Conservation (phyloP, 2,888 invertebrate species). For the Hemaris fuciformis region DNA sequence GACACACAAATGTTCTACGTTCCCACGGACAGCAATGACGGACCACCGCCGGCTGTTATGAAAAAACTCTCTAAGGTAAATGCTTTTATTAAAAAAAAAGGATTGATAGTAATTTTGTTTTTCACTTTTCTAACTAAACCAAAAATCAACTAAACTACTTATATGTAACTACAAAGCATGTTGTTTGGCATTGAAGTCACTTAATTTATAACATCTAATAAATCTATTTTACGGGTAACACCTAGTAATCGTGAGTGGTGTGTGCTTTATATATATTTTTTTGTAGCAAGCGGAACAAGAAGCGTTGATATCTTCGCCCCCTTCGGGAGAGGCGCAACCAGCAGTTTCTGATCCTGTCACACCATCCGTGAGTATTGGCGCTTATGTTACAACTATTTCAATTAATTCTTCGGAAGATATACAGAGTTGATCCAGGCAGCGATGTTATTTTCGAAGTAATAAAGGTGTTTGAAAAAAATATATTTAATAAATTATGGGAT, state of each 20-base stretch:
- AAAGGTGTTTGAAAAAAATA: too few species aligned
- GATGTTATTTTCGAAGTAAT: too few species aligned
- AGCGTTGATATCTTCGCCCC: constrained; percentile 25
- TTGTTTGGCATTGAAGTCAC: too few species aligned
- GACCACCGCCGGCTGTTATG: constrained; percentile 69
- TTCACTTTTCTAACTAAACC: not conserved
- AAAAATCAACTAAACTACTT: not conserved
- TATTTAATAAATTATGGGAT: too few species aligned
- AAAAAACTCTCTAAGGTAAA: constrained; percentile 65
- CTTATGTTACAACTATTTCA: too few species aligned
- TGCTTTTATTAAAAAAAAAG: not conserved
- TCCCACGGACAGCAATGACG: constrained; percentile 84
- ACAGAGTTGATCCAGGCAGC: too few species aligned
- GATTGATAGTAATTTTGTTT: not conserved
- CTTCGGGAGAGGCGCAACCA: constrained; percentile 19
- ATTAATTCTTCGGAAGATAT: too few species aligned
- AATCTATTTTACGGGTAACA: not conserved
- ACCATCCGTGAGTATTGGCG: constrained; percentile 31
- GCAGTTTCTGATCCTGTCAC: constrained; percentile 19
- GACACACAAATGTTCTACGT: constrained; percentile 91
- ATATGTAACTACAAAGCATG: too few species aligned
- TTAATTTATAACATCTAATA: too few species aligned
- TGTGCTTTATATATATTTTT: not conserved
- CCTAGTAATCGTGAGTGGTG: not conserved
- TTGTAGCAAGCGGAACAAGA: constrained; percentile 54